A percentile compares a stretch with the other conserved stretches of the same genome.
Conservation (phyloP, 2,888 invertebrate species). For the Galerucella nymphaeae region DNA sequence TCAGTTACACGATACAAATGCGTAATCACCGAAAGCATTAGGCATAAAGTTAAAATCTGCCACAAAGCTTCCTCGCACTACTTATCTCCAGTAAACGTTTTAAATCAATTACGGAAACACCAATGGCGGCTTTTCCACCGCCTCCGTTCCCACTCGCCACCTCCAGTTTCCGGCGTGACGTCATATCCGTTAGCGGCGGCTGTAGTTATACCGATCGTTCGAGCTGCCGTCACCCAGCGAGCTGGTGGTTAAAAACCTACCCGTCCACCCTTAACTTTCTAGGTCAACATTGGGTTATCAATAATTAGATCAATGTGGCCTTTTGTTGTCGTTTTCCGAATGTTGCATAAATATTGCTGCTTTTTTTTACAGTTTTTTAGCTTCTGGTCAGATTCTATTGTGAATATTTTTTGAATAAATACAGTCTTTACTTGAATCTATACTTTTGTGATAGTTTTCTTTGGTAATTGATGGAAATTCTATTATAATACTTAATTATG, state of each 20-base stretch:
- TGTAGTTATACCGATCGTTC: constrained; percentile 33
- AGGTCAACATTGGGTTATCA: constrained; percentile 19
- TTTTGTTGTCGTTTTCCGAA: neutral
- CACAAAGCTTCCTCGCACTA: constrained; percentile 30
- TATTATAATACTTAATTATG: no score
- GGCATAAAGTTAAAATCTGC: constrained; percentile 9
- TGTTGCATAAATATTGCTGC: neutral
- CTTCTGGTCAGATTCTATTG: no score
- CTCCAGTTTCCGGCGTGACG: constrained; percentile 48
- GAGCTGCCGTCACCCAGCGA: constrained; percentile 29
- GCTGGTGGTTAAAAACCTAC: constrained; percentile 5
- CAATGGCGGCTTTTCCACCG: constrained; percentile 49
- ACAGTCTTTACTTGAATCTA: no score
- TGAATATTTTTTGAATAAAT: no score
- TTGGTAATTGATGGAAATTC: no score
- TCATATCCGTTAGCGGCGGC: constrained; percentile 51
- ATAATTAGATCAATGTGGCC: constrained; percentile 22
- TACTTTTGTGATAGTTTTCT: no score
- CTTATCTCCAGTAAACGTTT: constrained; percentile 45
- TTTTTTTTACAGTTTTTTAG: neutral
- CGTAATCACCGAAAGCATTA: constrained; percentile 11
- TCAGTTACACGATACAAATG: neutral
- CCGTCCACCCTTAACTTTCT: constrained; percentile 10
- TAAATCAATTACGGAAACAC: constrained; percentile 53
- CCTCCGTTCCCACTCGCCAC: constrained; percentile 48